Base-by-base conservation (phyloP, 1,140 invertebrate genomes). In the Anastatus disparis region DNA sequence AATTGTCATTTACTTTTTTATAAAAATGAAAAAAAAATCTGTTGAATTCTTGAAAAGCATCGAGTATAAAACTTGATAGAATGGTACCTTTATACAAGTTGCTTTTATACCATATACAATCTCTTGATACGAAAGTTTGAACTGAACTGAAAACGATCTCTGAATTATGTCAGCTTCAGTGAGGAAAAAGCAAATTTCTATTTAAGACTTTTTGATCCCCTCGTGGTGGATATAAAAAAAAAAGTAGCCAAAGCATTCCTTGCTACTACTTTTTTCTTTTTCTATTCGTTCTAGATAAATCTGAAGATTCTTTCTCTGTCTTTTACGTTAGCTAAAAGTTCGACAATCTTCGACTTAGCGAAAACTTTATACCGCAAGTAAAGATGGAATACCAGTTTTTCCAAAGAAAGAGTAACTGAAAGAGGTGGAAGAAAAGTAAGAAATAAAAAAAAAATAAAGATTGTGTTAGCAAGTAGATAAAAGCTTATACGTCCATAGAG, bases 381-480 rank as follows among this genome's bases (percentile, higher is more conserved):
- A 38, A 42, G 59, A 50, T 65, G 40, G 42, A 65, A 74, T 46
- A 31, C 15, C 40, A 12, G 9, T 17, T 17, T 10, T 22, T 50
- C n/a, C 12, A 40, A 50, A 40, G 27, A 38, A 29, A 27, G 7
- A 10, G 22, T n/a, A 12, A 53, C n/a, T n/a, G 15, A 17, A 44
- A 71, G 27, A 52, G 24, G 13, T 1, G 35, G 29, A 38, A 24
- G 42, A 27, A 1, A 17, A 48, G 7, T 2, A 29, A 29, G 38
- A 22, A 17, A 29, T 10, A 13, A 52, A 42, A 20, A 29, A 55
- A 38, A 31, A 38, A 20, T 27, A 46, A 29, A 26, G 61, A 68
- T 68, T 64, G 27, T 44, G 65, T 72, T 67, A 56, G 70, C 71
- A 55, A 50, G 64, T 73, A 53, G 71, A 75, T 75, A 73, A 73